Evolutionary conservation across 1,140 invertebrate species (phyloP).

Genomic region (Homarus americanus): DNA sequence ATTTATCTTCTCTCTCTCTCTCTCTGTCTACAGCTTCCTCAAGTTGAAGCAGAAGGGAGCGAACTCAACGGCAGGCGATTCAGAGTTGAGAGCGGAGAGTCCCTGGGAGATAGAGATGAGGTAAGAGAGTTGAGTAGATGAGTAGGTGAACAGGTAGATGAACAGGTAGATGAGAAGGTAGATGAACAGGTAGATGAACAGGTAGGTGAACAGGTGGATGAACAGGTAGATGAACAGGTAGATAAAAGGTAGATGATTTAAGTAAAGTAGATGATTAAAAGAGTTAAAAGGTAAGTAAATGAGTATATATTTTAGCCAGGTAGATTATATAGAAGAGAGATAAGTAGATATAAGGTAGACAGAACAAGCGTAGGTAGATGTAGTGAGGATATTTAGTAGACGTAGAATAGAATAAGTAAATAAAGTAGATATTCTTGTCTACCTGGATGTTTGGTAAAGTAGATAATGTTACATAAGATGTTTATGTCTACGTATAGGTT

Average conservation of each 20-base stretch:
- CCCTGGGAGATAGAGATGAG: slow-evolving; percentile 57
- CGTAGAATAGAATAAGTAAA: background rate
- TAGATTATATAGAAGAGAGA: too few relatives aligned
- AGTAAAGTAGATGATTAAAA: too few relatives aligned
- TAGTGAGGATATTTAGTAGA: too few relatives aligned
- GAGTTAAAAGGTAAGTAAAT: too few relatives aligned
- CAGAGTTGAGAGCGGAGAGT: slow-evolving; percentile 55
- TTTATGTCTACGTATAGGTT: too few relatives aligned
- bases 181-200: background rate
- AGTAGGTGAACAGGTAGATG: background rate
- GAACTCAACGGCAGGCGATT: slow-evolving; percentile 52
- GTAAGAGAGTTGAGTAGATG: slow-evolving; percentile 19
- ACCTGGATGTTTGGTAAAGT: too few relatives aligned
- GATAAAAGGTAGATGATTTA: too few relatives aligned
- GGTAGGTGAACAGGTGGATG: background rate
- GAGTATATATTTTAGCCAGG: too few relatives aligned
- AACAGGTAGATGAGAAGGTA: background rate
- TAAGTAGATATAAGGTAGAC: too few relatives aligned
- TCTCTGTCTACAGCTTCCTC: slow-evolving; percentile 28
- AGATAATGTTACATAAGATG: too few relatives aligned
- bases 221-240: background rate
- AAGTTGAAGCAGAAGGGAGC: slow-evolving; percentile 50
- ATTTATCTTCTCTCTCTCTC: background rate
- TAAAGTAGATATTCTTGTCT: background rate
- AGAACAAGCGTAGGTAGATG: too few relatives aligned